Percentiles rank a stretch among this genome's conserved stretches.
Evolutionary conservation across 2,113 vertebrate species (phyloP).

Genomic region (Aphelocoma coerulescens): DNA sequence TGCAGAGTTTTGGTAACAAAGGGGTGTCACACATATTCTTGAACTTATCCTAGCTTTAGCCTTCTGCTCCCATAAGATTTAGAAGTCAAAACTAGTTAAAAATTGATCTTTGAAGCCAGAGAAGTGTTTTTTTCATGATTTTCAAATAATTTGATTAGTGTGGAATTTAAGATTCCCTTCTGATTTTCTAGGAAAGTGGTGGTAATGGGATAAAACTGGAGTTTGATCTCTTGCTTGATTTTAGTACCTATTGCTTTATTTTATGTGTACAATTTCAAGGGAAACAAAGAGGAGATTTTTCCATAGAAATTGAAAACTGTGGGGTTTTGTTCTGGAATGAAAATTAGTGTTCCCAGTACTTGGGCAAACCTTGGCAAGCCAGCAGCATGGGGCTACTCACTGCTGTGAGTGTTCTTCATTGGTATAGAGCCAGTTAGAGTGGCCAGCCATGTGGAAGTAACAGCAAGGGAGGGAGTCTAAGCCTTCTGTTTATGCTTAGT

Average conservation of each 20-base stretch:
- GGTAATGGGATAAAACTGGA: background rate
- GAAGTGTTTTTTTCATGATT: background rate
- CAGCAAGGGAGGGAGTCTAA: background rate
- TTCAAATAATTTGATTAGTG: background rate
- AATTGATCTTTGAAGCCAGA: background rate
- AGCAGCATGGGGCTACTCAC: background rate
- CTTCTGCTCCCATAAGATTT: background rate
- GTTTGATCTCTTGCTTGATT: background rate
- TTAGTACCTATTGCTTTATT: background rate
- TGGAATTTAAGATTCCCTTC: background rate
- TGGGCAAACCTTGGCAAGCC: background rate
- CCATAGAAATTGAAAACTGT: background rate
- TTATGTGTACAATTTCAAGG: background rate
- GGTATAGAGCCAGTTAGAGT: background rate
- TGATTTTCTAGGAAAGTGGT: background rate
- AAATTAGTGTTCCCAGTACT: fast-evolving
- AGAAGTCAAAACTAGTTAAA: background rate
- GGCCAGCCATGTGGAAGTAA: background rate
- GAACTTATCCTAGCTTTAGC: background rate
- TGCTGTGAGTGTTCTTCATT: background rate
- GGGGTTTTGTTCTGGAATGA: background rate
- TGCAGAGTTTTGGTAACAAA: background rate
- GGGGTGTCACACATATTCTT: background rate
- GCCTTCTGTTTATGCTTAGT: background rate
- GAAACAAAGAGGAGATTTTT: background rate